Evolutionary conservation across 2,113 vertebrate genomes (phyloP).

Genomic region (Pleuronectes platessa): DNA sequence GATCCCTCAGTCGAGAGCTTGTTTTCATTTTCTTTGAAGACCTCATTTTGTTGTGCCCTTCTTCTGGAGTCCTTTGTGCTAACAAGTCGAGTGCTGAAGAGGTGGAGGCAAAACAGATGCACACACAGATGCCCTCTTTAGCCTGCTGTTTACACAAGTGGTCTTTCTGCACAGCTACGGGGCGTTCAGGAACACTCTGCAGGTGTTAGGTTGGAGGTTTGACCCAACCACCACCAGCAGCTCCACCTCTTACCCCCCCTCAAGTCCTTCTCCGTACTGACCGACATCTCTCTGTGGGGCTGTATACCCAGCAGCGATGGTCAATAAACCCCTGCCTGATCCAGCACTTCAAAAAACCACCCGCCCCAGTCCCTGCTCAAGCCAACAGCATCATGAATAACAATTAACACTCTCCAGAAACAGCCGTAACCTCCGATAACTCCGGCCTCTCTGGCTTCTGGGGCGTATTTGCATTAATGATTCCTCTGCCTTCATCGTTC

Average conservation of each 20-base stretch:
- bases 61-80: conserved; percentile 15
- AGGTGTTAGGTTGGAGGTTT: conserved; percentile 49
- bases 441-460: conserved; percentile 55
- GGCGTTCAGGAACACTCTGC: conserved; percentile 29
- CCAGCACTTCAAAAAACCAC: conserved; percentile 67
- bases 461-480: conserved; percentile 77
- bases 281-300: conserved; percentile 52
- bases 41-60: conserved; percentile 1
- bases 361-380: conserved; percentile 33
- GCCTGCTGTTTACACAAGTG: conserved; percentile 30
- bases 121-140: conserved; percentile 12
- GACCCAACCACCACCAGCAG: conserved; percentile 22
- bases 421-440: conserved; percentile 67
- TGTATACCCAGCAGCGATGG: conserved; percentile 63
- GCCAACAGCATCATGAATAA: conserved; percentile 75
- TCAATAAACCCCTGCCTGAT: conserved; percentile 70
- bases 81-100: conserved; percentile 13
- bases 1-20: neutral
- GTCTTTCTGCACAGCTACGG: conserved; percentile 37
- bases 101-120: neutral
- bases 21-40: neutral
- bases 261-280: conserved; percentile 37
- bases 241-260: neutral
- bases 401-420: conserved; percentile 71
- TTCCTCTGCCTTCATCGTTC: conserved; percentile 54